These are phyloP conservation scores for human DNA, from an alignment of 2,113 vertebrate genomes.

Conservation along the genomic window GRCh38 chr5:83925501-83926000, in stretches of 20 bases:
- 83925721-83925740: slow-evolving; percentile 68
- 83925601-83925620: not conserved
- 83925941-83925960: not conserved
- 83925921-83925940: not conserved
- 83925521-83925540: not conserved
- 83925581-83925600: slow-evolving; percentile 38
- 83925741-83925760: slow-evolving; percentile 65
- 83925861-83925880: slow-evolving; percentile 1
- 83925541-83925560: not conserved
- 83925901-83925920: slow-evolving; percentile 16
- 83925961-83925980: not conserved
- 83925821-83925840: slow-evolving; percentile 35
- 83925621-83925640: slow-evolving; percentile 50
- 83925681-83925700: slow-evolving; percentile 57
- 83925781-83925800: slow-evolving; percentile 61
- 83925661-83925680: slow-evolving; percentile 46
- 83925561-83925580: slow-evolving; percentile 18
- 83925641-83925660: slow-evolving; percentile 57
- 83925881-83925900: not conserved
- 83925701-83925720: slow-evolving; percentile 70
- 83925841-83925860: slow-evolving; percentile 40
- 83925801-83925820: slow-evolving; percentile 52
- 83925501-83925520: not conserved
- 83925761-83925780: slow-evolving; percentile 63
- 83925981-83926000: not conserved